These are phyloP conservation scores for Cephalophus harveyi DNA, from an alignment of 2,113 vertebrate species.

Conservation along the genomic window DNA sequence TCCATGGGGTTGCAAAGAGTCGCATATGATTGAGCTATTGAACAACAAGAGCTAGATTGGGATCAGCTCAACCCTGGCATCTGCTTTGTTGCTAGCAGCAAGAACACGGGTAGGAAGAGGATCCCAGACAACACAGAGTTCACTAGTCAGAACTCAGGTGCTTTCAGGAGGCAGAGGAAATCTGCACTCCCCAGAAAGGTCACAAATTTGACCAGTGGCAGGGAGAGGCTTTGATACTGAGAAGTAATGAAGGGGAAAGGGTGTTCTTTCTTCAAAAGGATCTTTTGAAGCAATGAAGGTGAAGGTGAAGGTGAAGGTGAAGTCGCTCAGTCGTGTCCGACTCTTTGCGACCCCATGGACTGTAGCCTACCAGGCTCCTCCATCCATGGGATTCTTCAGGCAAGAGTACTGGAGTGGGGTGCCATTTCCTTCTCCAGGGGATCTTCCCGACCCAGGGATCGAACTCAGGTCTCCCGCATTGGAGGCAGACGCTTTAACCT, in stretches of 20 bases:
- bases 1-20: neutral
- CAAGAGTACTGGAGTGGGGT: no score
- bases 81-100: neutral
- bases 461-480: no score
- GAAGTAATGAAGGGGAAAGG: neutral
- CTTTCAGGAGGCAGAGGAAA: neutral
- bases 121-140: accelerated
- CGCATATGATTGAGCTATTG: neutral
- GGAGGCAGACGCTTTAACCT: no score
- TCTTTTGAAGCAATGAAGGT: neutral
- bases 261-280: neutral
- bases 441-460: no score
- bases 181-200: neutral
- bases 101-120: neutral
- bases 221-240: neutral
- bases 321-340: no score
- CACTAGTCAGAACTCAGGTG: neutral
- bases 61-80: neutral
- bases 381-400: no score
- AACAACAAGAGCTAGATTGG: neutral
- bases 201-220: neutral
- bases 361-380: no score
- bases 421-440: no score
- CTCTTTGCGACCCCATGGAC: no score
- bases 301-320: no score